phyloP scores from a whole-genome alignment of 2,113 vertebrate species.

The Rhinolophus sinicus region DNA sequence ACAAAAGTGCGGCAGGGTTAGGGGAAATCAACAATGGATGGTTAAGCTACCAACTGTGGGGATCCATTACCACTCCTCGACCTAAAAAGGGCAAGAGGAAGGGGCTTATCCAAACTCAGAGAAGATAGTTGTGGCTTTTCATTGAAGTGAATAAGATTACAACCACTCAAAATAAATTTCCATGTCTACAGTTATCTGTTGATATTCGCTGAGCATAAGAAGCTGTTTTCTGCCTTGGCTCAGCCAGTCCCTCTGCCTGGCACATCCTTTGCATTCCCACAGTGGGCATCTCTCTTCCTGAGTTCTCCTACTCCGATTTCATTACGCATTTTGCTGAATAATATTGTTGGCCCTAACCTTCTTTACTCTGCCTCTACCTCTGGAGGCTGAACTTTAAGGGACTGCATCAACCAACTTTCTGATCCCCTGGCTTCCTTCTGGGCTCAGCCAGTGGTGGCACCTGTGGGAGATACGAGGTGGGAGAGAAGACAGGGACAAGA shows the following conservation, averaged over 20 bases:
- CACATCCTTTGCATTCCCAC: background rate
- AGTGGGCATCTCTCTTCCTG: too few relatives aligned
- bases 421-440: background rate
- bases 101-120: background rate
- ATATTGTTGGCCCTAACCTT: background rate
- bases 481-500: too few relatives aligned
- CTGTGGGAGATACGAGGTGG: background rate
- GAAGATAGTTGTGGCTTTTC: background rate
- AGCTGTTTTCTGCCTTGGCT: background rate
- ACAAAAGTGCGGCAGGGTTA: background rate
- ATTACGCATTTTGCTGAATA: background rate
- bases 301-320: background rate
- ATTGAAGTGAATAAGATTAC: background rate
- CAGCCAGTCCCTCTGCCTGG: too few relatives aligned
- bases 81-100: background rate
- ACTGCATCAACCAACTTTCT: background rate
- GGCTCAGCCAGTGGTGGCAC: background rate
- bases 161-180: background rate
- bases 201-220: background rate
- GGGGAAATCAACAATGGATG: background rate
- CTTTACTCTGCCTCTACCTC: background rate
- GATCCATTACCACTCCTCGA: background rate
- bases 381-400: background rate
- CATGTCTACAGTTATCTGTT: background rate
- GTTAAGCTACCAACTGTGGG: too few relatives aligned